Percentiles rank a stretch among this genome's conserved stretches.
phyloP scores from a whole-genome alignment of 1,140 invertebrate species.

The Nasonia vitripennis region DNA sequence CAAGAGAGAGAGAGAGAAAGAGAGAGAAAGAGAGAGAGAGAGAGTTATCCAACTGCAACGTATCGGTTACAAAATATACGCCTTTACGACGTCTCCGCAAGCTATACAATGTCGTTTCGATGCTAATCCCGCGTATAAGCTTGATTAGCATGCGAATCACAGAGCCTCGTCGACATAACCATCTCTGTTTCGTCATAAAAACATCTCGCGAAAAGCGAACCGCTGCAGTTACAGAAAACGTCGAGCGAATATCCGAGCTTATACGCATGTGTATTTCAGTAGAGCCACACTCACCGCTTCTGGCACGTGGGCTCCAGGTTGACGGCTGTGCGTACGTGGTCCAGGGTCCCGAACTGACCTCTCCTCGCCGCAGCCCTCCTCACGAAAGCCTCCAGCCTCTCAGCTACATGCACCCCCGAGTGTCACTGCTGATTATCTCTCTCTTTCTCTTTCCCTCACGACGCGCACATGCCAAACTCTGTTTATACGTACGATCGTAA shows the following conservation, averaged over 20 bases:
- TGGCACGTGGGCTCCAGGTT: constrained; percentile 77
- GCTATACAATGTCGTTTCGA: too few species aligned
- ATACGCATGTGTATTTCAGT: neutral
- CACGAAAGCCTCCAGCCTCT: neutral
- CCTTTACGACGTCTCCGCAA: too few species aligned
- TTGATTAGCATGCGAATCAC: too few species aligned
- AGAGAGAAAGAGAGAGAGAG: too few species aligned
- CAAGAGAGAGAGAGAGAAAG: too few species aligned
- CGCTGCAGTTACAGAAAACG: neutral
- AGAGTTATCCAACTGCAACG: too few species aligned
- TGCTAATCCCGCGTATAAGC: too few species aligned
- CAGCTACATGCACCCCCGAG: too few species aligned
- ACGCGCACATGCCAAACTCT: constrained; percentile 43
- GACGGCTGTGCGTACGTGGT: constrained; percentile 69
- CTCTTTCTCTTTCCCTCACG: constrained; percentile 12
- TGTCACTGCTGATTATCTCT: too few species aligned
- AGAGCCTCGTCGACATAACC: too few species aligned
- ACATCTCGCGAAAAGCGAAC: neutral
- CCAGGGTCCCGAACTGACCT: constrained; percentile 60
- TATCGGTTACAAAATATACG: too few species aligned
- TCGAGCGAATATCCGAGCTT: neutral
- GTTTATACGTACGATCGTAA: too few species aligned
- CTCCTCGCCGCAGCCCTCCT: constrained; percentile 27
- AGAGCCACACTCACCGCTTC: constrained; percentile 70
- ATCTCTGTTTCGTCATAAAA: neutral